A percentile compares a stretch with the other conserved stretches of the same genome.
Conservation (phyloP, 1,140 invertebrate species). For the Coptotermes formosanus region DNA sequence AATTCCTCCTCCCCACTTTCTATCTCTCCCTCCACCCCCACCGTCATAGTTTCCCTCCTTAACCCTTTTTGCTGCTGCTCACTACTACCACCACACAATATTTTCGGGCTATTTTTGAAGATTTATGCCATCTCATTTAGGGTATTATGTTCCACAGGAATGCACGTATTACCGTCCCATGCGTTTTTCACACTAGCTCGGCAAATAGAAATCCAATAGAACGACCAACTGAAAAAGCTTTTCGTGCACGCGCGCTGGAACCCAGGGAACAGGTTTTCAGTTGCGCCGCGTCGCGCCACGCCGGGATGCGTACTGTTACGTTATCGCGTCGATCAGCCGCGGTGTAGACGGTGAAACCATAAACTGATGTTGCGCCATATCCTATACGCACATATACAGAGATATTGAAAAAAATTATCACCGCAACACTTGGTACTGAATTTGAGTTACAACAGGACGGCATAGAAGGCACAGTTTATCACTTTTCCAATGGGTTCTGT, state of each 20-base stretch:
- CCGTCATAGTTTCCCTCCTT: background rate
- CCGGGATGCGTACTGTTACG: background rate
- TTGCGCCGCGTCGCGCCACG: background rate
- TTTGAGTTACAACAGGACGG: background rate
- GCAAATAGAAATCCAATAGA: slow-evolving; percentile 36
- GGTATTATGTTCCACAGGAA: slow-evolving; percentile 37
- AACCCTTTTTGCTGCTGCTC: slow-evolving; percentile 1
- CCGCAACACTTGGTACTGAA: background rate
- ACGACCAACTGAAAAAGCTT: background rate
- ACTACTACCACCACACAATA: slow-evolving; percentile 31
- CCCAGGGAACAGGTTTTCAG: background rate
- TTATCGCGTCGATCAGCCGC: background rate
- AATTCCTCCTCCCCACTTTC: background rate
- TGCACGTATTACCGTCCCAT: slow-evolving; percentile 36
- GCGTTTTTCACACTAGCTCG: slow-evolving; percentile 31
- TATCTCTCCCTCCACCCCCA: background rate
- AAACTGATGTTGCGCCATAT: background rate
- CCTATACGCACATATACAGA: background rate
- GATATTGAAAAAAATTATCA: background rate
- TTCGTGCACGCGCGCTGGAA: background rate
- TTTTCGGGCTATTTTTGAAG: slow-evolving; percentile 34
- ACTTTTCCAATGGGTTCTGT: slow-evolving; percentile 26
- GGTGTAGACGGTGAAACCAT: background rate
- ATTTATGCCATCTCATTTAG: slow-evolving; percentile 36
- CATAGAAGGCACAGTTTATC: slow-evolving; percentile 13